Evolutionary conservation across 2,113 vertebrate genomes (phyloP), one percentile per base, ranked within the genome.

Genomic region (Pachypanchax playfairii): DNA sequence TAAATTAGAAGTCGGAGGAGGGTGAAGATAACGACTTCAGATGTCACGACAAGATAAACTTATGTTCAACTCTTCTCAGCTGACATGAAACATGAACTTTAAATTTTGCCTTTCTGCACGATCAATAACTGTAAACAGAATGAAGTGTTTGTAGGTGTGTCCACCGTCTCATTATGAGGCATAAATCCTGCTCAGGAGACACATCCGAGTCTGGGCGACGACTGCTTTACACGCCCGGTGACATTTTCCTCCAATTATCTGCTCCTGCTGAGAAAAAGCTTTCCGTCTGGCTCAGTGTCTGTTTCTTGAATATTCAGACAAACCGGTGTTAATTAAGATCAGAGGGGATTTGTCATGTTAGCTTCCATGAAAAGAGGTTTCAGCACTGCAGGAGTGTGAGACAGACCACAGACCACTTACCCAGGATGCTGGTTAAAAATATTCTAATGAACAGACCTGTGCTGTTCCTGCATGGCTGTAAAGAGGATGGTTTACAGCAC

Each of bases 181-280:
- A 22, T 52, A 20, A 59, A 57, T 54, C 43, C 52, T 58, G 60
- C 44, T 54, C 31, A 25, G 46, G 64, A 52, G 73, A 69, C 73
- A 28, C 59, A 39, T 61, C 21, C 3, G 31, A 22, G 12, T 46
- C 10, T 18, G 49, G 55, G 38, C 65, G 55, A 73, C 51, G 25
- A 36, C 22, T 63, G 53, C 53, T 73, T 29, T 29, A 42, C 44
- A 44, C 51, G 49, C 26, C n/a, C 20, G 61, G 26, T 60, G 70
- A 50, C 63, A 65, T 72, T 75, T 70, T 33, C 36, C 28, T 28
- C 63, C 65, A 66, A 59, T 83, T 67, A 77, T 50, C 48, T 33
- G 42, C 68, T 36, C 18, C 59, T 26, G 56, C 22, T 24, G 54
- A 39, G 42, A 35, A 41, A 65, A 41, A 35, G 53, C 49, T 67